phyloP scores from a whole-genome alignment of 2,113 vertebrate genomes.

The Gasterosteus nipponicus region DNA sequence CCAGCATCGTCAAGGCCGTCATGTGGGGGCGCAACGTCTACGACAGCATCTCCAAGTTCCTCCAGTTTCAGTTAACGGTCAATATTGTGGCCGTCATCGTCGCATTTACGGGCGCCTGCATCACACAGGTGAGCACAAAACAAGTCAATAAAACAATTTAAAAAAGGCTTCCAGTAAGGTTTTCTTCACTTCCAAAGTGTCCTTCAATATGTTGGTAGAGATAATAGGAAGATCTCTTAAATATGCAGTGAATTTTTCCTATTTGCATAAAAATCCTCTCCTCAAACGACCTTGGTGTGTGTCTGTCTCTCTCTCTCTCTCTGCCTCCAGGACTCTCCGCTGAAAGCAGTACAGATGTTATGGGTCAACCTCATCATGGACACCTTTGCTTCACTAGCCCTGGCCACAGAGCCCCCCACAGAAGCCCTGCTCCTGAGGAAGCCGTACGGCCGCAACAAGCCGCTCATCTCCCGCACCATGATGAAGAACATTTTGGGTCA shows the following conservation, averaged over 20 bases:
- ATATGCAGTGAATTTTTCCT: not conserved
- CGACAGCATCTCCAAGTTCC: slow-evolving; percentile 99
- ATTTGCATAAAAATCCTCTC: not conserved
- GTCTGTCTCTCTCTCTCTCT: not conserved
- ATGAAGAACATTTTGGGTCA: slow-evolving; percentile 99
- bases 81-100: slow-evolving; percentile 99
- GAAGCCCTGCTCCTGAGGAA: slow-evolving; percentile 94
- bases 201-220: too few relatives aligned
- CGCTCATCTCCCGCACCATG: slow-evolving; percentile 98
- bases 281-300: not conserved
- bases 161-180: not conserved
- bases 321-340: slow-evolving; percentile 90
- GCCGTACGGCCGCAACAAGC: slow-evolving; percentile 98
- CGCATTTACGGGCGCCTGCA: slow-evolving; percentile 97
- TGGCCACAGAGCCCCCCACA: slow-evolving; percentile 98
- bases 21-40: slow-evolving; percentile 99
- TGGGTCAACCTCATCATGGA: slow-evolving; percentile 99
- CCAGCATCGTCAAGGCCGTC: slow-evolving; percentile 97
- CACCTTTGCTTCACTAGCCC: slow-evolving; percentile 95
- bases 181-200: not conserved
- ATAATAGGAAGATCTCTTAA: not conserved
- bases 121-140: slow-evolving; percentile 89
- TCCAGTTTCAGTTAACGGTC: slow-evolving; percentile 98
- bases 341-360: slow-evolving; percentile 99
- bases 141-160: not conserved